Evolutionary conservation across 2,888 invertebrate species (phyloP).

Genomic region (Drosophila helvetica): DNA sequence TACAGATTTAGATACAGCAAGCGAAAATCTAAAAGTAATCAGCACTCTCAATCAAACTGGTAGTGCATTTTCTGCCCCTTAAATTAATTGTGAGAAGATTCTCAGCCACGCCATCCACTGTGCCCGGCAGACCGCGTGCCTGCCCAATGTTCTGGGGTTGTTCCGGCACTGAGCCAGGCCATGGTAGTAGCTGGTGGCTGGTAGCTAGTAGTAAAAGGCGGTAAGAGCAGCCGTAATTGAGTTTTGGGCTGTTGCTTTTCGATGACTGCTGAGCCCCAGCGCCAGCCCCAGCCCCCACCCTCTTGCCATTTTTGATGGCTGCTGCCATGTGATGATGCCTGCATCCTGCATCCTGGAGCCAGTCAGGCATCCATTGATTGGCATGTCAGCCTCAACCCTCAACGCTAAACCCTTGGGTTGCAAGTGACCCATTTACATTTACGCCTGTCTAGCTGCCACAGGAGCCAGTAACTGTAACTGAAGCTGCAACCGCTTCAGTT

Average conservation of each 20-base stretch:
- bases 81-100: not conserved
- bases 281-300: no score
- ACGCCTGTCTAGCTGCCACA: not conserved
- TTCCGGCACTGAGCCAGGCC: not conserved
- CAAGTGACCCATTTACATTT: slow-evolving; percentile 44
- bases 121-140: not conserved
- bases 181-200: slow-evolving; percentile 24
- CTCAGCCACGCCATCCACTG: not conserved
- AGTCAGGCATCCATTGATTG: slow-evolving; percentile 16
- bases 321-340: not conserved
- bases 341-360: slow-evolving; percentile 7
- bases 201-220: slow-evolving; percentile 27
- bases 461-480: not conserved
- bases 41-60: no score
- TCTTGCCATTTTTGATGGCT: slow-evolving; percentile 9
- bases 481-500: not conserved
- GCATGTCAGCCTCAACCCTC: slow-evolving; percentile 11
- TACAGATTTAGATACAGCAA: no score
- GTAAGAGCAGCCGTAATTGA: slow-evolving; percentile 57
- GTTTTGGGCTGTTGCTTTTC: slow-evolving; percentile 72
- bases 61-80: not conserved
- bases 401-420: not conserved
- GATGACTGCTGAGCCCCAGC: slow-evolving; percentile 39
- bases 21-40: no score
- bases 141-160: not conserved